Percentiles rank a stretch among this genome's conserved stretches.
These are phyloP conservation scores for Hippocampus barbouri DNA, from an alignment of 2,113 vertebrate species.

Conservation along the genomic window DNA sequence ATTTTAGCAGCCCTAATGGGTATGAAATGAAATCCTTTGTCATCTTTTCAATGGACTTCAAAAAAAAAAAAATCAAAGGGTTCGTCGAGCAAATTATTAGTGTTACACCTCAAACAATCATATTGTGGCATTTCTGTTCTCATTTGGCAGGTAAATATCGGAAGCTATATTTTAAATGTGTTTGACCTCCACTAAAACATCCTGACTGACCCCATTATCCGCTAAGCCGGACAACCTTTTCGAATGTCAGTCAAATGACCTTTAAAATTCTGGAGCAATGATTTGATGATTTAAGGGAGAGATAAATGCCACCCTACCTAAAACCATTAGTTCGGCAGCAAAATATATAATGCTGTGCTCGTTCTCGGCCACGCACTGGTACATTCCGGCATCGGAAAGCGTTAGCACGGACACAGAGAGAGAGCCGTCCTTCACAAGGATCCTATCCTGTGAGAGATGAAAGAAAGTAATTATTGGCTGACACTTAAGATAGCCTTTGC, in stretches of 20 bases:
- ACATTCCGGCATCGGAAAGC: slow-evolving; percentile 88
- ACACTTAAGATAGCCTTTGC: slow-evolving; percentile 34
- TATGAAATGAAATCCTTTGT: too few relatives aligned
- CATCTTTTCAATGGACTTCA: too few relatives aligned
- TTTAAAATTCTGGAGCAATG: slow-evolving; percentile 58
- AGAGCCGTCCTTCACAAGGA: slow-evolving; percentile 84
- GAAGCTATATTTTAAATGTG: slow-evolving; percentile 20
- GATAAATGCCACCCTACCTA: slow-evolving; percentile 80
- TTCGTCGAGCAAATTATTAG: background rate
- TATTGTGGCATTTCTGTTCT: background rate
- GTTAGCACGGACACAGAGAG: slow-evolving; percentile 81
- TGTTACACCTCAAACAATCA: background rate
- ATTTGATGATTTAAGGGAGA: slow-evolving; percentile 52
- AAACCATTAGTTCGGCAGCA: slow-evolving; percentile 85
- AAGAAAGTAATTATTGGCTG: slow-evolving; percentile 46
- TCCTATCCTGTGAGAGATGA: slow-evolving; percentile 80
- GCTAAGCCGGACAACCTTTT: slow-evolving; percentile 67
- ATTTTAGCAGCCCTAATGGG: too few relatives aligned
- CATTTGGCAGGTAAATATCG: background rate
- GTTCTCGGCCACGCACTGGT: slow-evolving; percentile 92
- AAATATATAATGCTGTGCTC: slow-evolving; percentile 88
- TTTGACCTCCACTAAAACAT: slow-evolving; percentile 50
- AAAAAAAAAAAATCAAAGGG: background rate
- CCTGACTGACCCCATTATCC: slow-evolving; percentile 57
- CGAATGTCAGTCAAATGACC: slow-evolving; percentile 62